Evolutionary conservation across 1,140 invertebrate species (phyloP).

Genomic region (Drosophila pruinosa): DNA sequence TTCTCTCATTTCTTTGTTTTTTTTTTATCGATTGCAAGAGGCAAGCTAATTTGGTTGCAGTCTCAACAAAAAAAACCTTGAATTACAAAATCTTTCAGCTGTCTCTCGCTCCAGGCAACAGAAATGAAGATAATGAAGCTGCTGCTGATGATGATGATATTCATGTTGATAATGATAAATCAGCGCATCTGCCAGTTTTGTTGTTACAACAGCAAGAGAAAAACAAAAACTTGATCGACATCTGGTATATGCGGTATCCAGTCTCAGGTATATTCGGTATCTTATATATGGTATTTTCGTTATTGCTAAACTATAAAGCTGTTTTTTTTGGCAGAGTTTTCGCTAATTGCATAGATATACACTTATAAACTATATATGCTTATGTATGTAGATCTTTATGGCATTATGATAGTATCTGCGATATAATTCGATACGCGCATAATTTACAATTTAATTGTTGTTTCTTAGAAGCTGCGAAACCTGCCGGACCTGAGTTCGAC

Average conservation of each 20-base stretch:
- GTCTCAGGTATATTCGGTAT: neutral
- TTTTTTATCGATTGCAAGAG: constrained; percentile 1
- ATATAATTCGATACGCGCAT: constrained; percentile 29
- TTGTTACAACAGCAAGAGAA: neutral
- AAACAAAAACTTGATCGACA: neutral
- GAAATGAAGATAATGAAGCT: neutral
- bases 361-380: neutral
- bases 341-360: constrained; percentile 27
- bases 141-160: constrained; percentile 8
- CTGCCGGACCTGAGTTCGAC: neutral
- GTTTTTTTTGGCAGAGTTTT: constrained; percentile 15
- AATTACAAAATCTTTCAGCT: constrained; percentile 70
- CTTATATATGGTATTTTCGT: neutral
- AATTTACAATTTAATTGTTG: constrained; percentile 27
- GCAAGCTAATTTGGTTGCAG: constrained; percentile 50
- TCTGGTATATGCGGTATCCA: too few relatives aligned
- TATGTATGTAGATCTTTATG: neutral
- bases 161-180: constrained; percentile 30
- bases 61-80: constrained; percentile 67
- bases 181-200: constrained; percentile 47
- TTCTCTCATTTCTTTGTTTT: constrained; percentile 17
- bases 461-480: constrained; percentile 34
- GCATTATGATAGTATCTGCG: neutral
- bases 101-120: constrained; percentile 54
- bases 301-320: constrained; percentile 31